Evolutionary conservation across 2,888 invertebrate species (phyloP), one percentile per base, ranked within the genome.

Genomic region (Cephus nigrinus): DNA sequence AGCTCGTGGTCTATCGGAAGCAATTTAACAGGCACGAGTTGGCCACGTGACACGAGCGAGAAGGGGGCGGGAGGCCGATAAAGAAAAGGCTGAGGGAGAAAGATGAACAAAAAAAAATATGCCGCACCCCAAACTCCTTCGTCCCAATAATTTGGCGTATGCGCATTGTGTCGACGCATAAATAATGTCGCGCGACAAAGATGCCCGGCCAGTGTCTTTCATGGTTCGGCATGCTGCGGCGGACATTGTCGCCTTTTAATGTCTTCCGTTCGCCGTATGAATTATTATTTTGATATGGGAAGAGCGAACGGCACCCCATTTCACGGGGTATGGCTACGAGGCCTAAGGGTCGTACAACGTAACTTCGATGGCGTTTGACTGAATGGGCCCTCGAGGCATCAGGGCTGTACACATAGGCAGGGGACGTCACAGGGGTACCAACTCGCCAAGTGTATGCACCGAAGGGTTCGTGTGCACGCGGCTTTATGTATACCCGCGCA

Each of bases 1-100:
- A 82, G 75, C 80, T 82, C 76, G 79, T 78, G 80, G 82, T 79
- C 81, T 86, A 87, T 87, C 86, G 87, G 88, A 88, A 88, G 85
- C 84, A 86, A 88, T 89, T 88, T 87, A 88, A 84, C 84, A 82
- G 86, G 80, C 71, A 33, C 71, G 71, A 71, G 31, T 71, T 23
- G 32, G 71, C 71, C 71, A 33, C 71, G 71, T 78, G 85, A 79
- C 87, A 87, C 87, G 88, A 87, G 84, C 87, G 40, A 55, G 79
- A 5, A 3, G 55, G 35, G 35, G 9, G 55, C 12, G 2, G 55
- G 33, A n/a, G 9, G 15, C 40, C 23, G 23, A 5, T 23, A 55
- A 23, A 55, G 23, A 55, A 55, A 55, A 55, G 55, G 23, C 9
- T 55, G 55, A 55, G 23, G 9, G 55, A 55, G 55, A 9, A 55